Base-by-base conservation (phyloP, 2,113 vertebrate genomes). In the Synodontis membranacea region DNA sequence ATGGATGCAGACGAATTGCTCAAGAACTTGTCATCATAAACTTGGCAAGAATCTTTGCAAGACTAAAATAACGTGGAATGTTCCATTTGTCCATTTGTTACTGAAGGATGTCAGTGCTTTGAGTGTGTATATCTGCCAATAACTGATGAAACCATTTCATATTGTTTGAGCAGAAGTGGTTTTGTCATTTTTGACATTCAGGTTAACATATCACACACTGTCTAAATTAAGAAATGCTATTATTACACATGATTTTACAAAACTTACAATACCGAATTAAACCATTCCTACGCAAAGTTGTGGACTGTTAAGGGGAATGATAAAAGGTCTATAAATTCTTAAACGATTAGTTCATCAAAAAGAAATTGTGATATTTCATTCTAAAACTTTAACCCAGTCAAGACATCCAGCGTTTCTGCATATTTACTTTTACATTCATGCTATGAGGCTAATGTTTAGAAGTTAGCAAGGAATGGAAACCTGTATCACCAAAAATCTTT, bases 71-170 rank as follows among this genome's bases (percentile, higher is more conserved):
- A 68, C 14, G 39, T 25, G 17, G 68, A 81, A 80, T 12, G 37
- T 72, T 74, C 7, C 46, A 68, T 42, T 62, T 17, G 44, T 79
- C 58, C 12, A 19, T 62, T 64, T 85, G 39, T 79, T 66, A 39
- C 84, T 80, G 84, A 78, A 66, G 84, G 60, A 85, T 11, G 56
- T 85, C 84, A 66, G 44, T 21, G 72, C 70, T 76, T 58, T 66
- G 28, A 64, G 19, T 37, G 72, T 72, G 46, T 70, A 54, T 37
- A 60, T 14, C 7, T 42, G 28, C 68, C 68, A 58, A 31, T 46
- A 62, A 31, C 19, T 28, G 54, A 52, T 79, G 31, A 60, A 82
- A 75, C 39, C 52, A 46, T 44, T 74, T 25, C 37, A 23, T 80
- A 56, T 54, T 25, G 50, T 54, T 80, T 80, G 50, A 54, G 21